Evolutionary conservation across 2,888 invertebrate genomes (phyloP).

Genomic region (Liopterus haemorrhoidalis): DNA sequence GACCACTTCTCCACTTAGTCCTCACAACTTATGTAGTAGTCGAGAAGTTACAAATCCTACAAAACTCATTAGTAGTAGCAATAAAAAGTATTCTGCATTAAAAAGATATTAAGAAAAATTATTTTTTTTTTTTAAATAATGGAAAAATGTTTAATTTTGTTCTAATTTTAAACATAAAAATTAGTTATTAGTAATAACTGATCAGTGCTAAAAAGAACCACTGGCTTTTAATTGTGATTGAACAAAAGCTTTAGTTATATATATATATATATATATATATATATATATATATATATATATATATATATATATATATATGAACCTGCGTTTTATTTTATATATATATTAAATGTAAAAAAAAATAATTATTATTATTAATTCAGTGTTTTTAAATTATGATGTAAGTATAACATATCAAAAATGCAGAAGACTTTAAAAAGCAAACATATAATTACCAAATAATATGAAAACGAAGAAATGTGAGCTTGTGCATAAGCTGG

Average conservation of each 20-base stretch:
- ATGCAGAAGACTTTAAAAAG: background rate
- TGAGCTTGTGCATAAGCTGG: constrained; percentile 54
- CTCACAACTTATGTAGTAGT: constrained; percentile 25
- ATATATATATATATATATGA: constrained; percentile 2
- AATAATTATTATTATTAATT: background rate
- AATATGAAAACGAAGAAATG: constrained; percentile 3
- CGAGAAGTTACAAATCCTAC: background rate
- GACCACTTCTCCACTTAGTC: constrained; percentile 60
- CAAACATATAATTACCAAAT: constrained; percentile 3
- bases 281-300: too few relatives aligned
- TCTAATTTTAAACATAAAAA: too few relatives aligned
- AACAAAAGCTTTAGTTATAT: too few relatives aligned
- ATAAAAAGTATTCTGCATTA: too few relatives aligned
- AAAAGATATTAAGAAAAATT: too few relatives aligned
- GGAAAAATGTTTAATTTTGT: too few relatives aligned
- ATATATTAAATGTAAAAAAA: background rate
- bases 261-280: too few relatives aligned
- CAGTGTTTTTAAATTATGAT: background rate
- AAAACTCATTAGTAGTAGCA: background rate
- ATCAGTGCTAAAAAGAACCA: too few relatives aligned
- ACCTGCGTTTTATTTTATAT: background rate
- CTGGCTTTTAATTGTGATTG: too few relatives aligned
- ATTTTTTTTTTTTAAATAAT: too few relatives aligned
- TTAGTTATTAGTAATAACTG: too few relatives aligned
- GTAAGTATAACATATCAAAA: constrained; percentile 6